These are phyloP conservation scores for Stichodactyla mertensii DNA, from an alignment of 64 coral and sea anemone genomes.

Conservation along the genomic window DNA sequence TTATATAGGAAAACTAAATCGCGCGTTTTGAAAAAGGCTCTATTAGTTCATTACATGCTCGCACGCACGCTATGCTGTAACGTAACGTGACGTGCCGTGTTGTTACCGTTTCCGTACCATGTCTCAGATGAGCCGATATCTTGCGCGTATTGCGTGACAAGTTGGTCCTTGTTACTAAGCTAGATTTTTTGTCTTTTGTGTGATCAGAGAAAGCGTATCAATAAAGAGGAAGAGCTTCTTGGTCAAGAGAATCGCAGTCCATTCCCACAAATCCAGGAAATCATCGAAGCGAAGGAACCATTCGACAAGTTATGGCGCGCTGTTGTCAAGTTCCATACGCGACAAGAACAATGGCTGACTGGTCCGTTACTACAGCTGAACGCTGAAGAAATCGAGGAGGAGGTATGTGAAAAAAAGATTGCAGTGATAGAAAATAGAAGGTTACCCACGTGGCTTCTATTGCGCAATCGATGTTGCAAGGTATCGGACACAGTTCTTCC, in stretches of 20 bases:
- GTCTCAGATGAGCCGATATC: too few relatives aligned
- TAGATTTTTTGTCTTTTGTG: background rate
- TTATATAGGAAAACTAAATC: too few relatives aligned
- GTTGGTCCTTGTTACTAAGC: background rate
- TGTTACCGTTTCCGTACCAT: too few relatives aligned
- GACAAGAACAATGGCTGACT: constrained; percentile 78
- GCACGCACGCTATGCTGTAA: too few relatives aligned
- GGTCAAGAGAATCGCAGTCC: constrained; percentile 55
- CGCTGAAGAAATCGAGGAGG: constrained; percentile 96
- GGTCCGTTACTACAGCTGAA: constrained; percentile 64
- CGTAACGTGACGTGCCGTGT: too few relatives aligned
- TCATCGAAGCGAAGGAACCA: constrained; percentile 89
- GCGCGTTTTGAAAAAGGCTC: too few relatives aligned
- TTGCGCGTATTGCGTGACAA: too few relatives aligned
- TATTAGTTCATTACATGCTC: too few relatives aligned
- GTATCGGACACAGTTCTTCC: too few relatives aligned
- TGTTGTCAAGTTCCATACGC: constrained; percentile 71
- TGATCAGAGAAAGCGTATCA: constrained; percentile 78
- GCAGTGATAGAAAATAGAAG: too few relatives aligned
- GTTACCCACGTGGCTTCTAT: too few relatives aligned
- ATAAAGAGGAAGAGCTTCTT: constrained; percentile 86
- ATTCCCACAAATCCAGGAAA: constrained; percentile 89
- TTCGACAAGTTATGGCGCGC: constrained; percentile 98
- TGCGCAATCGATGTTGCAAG: too few relatives aligned
- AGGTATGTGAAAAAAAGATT: constrained; percentile 35